phyloP scores from a whole-genome alignment of 1,140 invertebrate species.

The Eumeta japonica region DNA sequence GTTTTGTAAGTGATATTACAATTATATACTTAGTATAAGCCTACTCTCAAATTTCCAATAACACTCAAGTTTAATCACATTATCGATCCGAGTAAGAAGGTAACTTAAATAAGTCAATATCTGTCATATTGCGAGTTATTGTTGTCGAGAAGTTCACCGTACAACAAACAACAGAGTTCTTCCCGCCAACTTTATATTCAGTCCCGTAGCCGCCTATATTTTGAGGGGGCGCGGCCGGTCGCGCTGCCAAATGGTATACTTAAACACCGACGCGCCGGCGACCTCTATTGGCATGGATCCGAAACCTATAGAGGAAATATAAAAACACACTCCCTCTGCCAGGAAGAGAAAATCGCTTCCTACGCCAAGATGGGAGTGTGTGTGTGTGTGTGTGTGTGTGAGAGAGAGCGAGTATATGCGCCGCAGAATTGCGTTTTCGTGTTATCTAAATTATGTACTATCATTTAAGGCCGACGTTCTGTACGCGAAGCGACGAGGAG shows the following conservation, averaged over 20 bases:
- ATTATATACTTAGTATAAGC: too few species aligned
- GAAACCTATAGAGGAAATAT: conserved; percentile 23
- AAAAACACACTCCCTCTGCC: conserved; percentile 11
- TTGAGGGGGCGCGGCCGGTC: conserved; percentile 16
- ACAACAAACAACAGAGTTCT: too few species aligned
- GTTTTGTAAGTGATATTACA: too few species aligned
- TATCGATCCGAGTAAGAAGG: too few species aligned
- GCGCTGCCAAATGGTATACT: conserved; percentile 43
- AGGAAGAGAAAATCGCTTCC: conserved; percentile 6
- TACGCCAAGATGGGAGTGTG: conserved; percentile 6
- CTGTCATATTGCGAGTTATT: too few species aligned
- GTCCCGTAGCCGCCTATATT: conserved; percentile 27
- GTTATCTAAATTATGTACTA: conserved; percentile 42
- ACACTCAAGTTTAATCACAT: too few species aligned
- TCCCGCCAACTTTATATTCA: conserved; percentile 33
- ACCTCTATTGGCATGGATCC: conserved; percentile 25
- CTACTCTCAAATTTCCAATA: too few species aligned
- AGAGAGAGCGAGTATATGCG: conserved; percentile 21
- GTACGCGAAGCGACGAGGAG: too few species aligned
- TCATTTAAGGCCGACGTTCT: conserved; percentile 15
- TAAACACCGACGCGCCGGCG: conserved; percentile 38
- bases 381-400: conserved; percentile 18
- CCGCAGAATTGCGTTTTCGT: conserved; percentile 32
- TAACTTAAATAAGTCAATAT: too few species aligned
- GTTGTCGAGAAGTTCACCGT: too few species aligned